Base-by-base conservation (phyloP, 2,888 invertebrate species). In the Epirrhoe alternata region DNA sequence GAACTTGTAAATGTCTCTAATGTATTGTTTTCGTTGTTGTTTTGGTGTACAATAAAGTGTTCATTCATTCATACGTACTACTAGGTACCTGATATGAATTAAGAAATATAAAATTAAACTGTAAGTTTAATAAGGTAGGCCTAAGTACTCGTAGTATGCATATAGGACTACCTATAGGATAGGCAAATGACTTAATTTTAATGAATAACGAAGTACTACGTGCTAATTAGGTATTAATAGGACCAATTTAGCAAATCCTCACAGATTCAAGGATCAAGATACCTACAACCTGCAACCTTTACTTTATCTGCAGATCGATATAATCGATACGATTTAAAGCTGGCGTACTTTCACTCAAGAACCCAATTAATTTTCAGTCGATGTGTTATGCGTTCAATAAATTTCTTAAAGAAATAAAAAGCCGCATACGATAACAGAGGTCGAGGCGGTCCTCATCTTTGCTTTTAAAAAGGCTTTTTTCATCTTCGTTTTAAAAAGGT, bases 351-450 rank as follows among this genome's bases (percentile, higher is more conserved):
- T 90, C 88, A 86, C 86, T 82, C 76, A 81, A 78, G 81, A 77
- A 79, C 81, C 83, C 89, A 88, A 89, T 90, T 90, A 89, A 88
- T 89, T 88, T 81, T 87, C 83, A 81, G 82, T 79, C 85, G 82
- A 86, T 85, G 85, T 89, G 88, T 90, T 88, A 90, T 88, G 83
- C 78, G 86, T 84, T 83, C 51, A 51, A 59, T 90, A 89, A 87
- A 89, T 87, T 86, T 87, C 47, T 54, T 51, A 51, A 45, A 59
- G 38, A 56, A 50, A 51, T 45, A 87, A 88, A 83, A 86, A 84
- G 79, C 79, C 76, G 81, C 76, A 69, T 71, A 67, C 80, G 88
- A 88, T 89, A 88, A 85, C 78, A 78, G 60, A 24, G 72, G 81
- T 82, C 84, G 87, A 59, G 38, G 38, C 59, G 80, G 77, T 42